Conservation (phyloP, 2,797 vertebrate genomes). For the Gambelia wislizenii region DNA sequence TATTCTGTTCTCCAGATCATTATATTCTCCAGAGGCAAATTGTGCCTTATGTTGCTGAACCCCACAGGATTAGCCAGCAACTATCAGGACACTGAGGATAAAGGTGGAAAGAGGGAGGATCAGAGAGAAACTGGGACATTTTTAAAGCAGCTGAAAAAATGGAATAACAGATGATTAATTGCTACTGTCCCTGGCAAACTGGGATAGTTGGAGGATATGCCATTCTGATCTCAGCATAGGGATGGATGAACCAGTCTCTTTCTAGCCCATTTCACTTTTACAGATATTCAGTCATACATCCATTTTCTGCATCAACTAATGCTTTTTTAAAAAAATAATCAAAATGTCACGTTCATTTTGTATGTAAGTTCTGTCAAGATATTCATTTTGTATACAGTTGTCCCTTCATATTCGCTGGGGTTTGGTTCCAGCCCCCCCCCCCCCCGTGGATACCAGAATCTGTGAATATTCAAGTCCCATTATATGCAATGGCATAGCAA, state of each 20-base stretch:
- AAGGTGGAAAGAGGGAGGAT: no score
- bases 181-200: no score
- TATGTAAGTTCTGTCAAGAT: not conserved
- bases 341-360: not conserved
- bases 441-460: no score
- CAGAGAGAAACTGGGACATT: no score
- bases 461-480: no score
- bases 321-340: no score
- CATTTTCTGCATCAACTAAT: not conserved
- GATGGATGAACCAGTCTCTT: not conserved
- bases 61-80: not conserved
- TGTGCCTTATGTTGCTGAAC: not conserved
- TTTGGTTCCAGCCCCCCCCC: no score
- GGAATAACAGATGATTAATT: no score
- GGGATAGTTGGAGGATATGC: not conserved
- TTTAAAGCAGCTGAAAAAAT: no score
- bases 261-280: not conserved
- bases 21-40: not conserved
- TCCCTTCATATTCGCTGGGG: no score
- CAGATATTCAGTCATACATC: not conserved
- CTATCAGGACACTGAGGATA: not conserved
- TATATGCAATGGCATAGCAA: no score
- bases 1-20: not conserved
- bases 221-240: not conserved
- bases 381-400: no score